Percentiles rank a stretch among this genome's conserved stretches.
Conservation (phyloP, 2,888 invertebrate species). For the Cataglyphis rosenhaueri region DNA sequence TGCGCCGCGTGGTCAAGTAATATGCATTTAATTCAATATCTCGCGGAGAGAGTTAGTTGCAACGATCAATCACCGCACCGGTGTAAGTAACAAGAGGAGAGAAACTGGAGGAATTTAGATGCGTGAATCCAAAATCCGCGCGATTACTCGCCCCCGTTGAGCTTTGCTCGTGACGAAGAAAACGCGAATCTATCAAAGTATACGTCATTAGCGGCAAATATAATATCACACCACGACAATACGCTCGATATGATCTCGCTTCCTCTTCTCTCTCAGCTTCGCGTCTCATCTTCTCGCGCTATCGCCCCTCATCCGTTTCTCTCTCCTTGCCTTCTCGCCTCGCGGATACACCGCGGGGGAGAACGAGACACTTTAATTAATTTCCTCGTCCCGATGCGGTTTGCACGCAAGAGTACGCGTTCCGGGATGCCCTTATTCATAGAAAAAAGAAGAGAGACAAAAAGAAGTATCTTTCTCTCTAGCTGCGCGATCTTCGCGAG, state of each 20-base stretch:
- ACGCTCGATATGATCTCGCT: background rate
- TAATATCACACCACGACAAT: background rate
- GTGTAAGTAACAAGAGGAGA: background rate
- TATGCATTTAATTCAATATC: constrained; percentile 53
- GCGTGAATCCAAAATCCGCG: background rate
- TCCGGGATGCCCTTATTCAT: constrained; percentile 43
- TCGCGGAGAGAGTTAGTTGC: constrained; percentile 54
- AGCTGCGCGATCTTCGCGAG: background rate
- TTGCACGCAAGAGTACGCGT: constrained; percentile 44
- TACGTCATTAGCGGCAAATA: constrained; percentile 11
- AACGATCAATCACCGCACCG: constrained; percentile 44
- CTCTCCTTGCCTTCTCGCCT: background rate
- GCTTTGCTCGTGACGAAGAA: background rate
- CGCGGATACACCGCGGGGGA: constrained; percentile 1
- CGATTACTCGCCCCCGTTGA: constrained; percentile 11
- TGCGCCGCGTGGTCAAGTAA: constrained; percentile 40
- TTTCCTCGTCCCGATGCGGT: constrained; percentile 60
- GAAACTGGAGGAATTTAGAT: background rate
- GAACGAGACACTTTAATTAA: constrained; percentile 70
- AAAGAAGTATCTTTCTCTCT: background rate
- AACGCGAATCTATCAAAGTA: constrained; percentile 29
- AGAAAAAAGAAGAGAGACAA: background rate
- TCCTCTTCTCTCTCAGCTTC: background rate
- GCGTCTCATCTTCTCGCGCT: constrained; percentile 1
- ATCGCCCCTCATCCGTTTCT: constrained; percentile 25